These are phyloP conservation scores for Microtus richardsoni DNA, from an alignment of 2,113 vertebrate genomes.

Conservation along the genomic window DNA sequence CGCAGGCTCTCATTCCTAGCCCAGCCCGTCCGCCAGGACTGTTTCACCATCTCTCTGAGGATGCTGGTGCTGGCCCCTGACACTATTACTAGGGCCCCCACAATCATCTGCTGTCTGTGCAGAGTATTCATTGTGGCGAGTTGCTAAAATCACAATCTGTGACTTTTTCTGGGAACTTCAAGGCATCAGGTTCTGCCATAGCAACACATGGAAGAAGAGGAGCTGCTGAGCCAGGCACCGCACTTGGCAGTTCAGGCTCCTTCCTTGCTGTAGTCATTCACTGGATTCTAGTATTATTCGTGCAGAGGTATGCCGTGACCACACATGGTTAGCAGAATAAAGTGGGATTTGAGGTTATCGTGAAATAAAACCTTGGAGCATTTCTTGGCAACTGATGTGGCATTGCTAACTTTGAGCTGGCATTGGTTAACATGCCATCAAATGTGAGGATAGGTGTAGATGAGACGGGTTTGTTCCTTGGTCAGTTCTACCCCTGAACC, in stretches of 20 bases:
- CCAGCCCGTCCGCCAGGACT: neutral
- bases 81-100: neutral
- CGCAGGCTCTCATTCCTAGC: neutral
- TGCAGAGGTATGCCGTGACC: neutral
- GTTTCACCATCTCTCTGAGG: neutral
- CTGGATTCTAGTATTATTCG: neutral
- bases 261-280: neutral
- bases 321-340: neutral
- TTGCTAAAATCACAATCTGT: neutral
- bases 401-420: neutral
- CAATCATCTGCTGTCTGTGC: neutral
- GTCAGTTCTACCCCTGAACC: neutral
- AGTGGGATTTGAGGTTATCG: neutral
- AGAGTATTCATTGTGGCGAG: neutral
- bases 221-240: neutral
- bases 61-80: neutral
- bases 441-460: neutral
- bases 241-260: neutral
- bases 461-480: neutral
- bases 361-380: neutral
- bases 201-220: neutral
- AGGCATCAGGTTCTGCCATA: neutral
- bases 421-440: no score
- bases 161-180: neutral
- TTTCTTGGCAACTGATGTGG: neutral